Conservation (phyloP, 2,888 invertebrate genomes). For the Epinotia demarniana region DNA sequence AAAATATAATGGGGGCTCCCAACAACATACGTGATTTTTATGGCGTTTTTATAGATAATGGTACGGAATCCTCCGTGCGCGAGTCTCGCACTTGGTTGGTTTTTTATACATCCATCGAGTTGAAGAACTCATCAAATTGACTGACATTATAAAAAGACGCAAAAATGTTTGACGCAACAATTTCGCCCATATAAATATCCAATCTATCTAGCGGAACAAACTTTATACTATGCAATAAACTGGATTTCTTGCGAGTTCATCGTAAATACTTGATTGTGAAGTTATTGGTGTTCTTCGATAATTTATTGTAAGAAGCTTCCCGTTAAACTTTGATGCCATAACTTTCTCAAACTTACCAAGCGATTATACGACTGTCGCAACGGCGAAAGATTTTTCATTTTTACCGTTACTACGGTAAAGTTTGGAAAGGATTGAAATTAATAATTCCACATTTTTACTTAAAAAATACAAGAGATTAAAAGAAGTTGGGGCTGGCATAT, state of each 20-base stretch:
- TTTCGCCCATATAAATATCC: conserved; percentile 7
- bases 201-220: conserved; percentile 2
- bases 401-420: neutral
- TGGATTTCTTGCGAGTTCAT: conserved; percentile 36
- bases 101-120: neutral
- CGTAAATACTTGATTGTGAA: conserved; percentile 41
- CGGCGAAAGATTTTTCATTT: conserved; percentile 12
- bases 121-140: no score
- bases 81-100: no score
- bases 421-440: conserved; percentile 18
- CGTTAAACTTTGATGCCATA: conserved; percentile 29
- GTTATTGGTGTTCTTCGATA: conserved; percentile 40
- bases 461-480: no score
- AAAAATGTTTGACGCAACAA: neutral
- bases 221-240: conserved; percentile 30
- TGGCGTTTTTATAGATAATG: no score
- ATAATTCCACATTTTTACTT: neutral
- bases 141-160: neutral
- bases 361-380: conserved; percentile 16
- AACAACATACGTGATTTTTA: no score
- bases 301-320: conserved; percentile 34
- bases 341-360: conserved; percentile 28
- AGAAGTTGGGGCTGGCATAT: neutral
- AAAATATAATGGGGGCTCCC: no score
- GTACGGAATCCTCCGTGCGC: no score